phyloP scores from a whole-genome alignment of 2,888 invertebrate genomes.

The Nemurella pictetii region DNA sequence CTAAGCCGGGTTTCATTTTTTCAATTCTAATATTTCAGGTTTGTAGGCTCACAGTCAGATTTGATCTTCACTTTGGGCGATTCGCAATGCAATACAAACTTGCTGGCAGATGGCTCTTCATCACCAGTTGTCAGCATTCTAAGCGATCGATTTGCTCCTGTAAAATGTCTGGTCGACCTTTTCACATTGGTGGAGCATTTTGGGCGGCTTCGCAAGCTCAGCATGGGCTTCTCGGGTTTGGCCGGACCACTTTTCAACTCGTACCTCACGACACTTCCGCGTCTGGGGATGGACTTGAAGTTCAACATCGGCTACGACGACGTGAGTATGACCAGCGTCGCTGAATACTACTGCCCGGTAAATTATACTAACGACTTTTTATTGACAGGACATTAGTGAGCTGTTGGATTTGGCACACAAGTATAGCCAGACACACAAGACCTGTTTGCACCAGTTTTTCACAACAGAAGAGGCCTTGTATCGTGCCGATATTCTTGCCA shows the following conservation, averaged over 20 bases:
- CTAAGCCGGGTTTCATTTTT: too few species aligned
- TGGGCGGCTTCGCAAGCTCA: slow-evolving; percentile 39
- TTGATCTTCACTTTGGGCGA: slow-evolving; percentile 30
- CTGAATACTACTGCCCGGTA: too few species aligned
- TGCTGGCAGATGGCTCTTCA: slow-evolving; percentile 40
- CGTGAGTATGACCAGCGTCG: slow-evolving; percentile 5
- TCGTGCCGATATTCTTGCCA: slow-evolving; percentile 41
- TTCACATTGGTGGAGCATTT: slow-evolving; percentile 42
- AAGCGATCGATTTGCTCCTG: slow-evolving; percentile 36
- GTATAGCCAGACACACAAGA: slow-evolving; percentile 33
- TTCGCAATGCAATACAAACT: slow-evolving; percentile 31
- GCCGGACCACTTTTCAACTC: slow-evolving; percentile 41
- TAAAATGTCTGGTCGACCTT: slow-evolving; percentile 40
- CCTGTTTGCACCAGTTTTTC: slow-evolving; percentile 41
- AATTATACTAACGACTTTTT: background rate
- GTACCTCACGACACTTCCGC: slow-evolving; percentile 41
- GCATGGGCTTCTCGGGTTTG: slow-evolving; percentile 40
- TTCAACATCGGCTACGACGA: slow-evolving; percentile 15
- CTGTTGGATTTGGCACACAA: slow-evolving; percentile 32
- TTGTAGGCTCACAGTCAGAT: slow-evolving; percentile 6
- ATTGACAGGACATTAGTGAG: slow-evolving; percentile 16
- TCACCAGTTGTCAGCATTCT: slow-evolving; percentile 40
- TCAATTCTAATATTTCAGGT: slow-evolving; percentile 15
- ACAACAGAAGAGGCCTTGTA: slow-evolving; percentile 37
- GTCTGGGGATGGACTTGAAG: slow-evolving; percentile 41